These are phyloP conservation scores for Benthosema pterotum DNA, from an alignment of 2,797 vertebrate genomes.

Conservation along the genomic window DNA sequence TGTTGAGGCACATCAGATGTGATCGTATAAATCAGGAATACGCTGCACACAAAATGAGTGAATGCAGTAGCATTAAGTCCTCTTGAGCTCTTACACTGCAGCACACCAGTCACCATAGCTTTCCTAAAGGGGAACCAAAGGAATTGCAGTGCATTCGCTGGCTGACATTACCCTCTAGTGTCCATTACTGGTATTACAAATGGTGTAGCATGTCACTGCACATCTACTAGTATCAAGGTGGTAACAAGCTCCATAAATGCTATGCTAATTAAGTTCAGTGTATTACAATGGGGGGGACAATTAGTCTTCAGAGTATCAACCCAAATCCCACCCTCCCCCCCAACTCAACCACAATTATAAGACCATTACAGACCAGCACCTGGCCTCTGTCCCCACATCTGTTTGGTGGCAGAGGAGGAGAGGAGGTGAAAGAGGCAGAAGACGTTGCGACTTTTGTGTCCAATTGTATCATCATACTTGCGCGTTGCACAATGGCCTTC, in stretches of 20 bases:
- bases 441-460: slow-evolving; percentile 15
- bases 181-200: slow-evolving; percentile 15
- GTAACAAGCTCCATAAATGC: slow-evolving; percentile 48
- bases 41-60: slow-evolving; percentile 8
- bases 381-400: slow-evolving; percentile 51
- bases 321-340: slow-evolving; percentile 17
- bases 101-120: slow-evolving; percentile 53
- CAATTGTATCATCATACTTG: too few relatives aligned
- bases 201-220: not conserved
- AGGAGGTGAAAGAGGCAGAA: not conserved
- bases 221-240: slow-evolving; percentile 51
- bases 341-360: slow-evolving; percentile 64
- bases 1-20: not conserved
- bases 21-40: slow-evolving; percentile 33
- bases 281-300: slow-evolving; percentile 55
- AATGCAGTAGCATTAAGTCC: slow-evolving; percentile 42
- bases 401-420: slow-evolving; percentile 6
- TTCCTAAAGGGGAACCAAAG: slow-evolving; percentile 27
- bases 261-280: slow-evolving; percentile 66
- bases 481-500: too few relatives aligned
- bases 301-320: slow-evolving; percentile 52
- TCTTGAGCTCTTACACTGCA: slow-evolving; percentile 44
- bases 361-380: slow-evolving; percentile 58
- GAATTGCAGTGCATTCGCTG: slow-evolving; percentile 18
- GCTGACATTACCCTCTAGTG: slow-evolving; percentile 81